Evolutionary conservation across 2,797 vertebrate species (phyloP).

Genomic region (Spinus olivaceus): DNA sequence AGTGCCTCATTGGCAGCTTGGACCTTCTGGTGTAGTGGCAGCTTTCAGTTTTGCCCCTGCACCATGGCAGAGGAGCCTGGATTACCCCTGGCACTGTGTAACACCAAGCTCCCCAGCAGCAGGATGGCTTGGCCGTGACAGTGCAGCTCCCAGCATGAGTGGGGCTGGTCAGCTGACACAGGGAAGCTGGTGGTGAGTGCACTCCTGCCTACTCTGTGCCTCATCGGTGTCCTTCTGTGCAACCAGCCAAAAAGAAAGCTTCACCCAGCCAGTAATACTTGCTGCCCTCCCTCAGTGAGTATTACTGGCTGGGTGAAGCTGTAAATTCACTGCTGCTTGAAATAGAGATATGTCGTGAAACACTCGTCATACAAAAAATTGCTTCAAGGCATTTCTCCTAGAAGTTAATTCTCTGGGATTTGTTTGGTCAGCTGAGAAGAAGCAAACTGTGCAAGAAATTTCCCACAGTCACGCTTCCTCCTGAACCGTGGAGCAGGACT

Average conservation of each 20-base stretch:
- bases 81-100: not conserved
- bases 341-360: not conserved
- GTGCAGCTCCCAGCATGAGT: accelerated
- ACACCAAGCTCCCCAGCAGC: accelerated
- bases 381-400: constrained; percentile 1
- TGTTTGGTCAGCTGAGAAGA: not conserved
- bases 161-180: not conserved
- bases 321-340: not conserved
- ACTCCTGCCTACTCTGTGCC: accelerated
- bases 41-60: not conserved
- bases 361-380: not conserved
- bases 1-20: not conserved
- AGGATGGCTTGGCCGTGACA: not conserved
- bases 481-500: not conserved
- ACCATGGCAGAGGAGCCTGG: not conserved
- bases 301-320: too few relatives aligned
- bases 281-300: not conserved
- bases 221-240: not conserved
- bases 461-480: not conserved
- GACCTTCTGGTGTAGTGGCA: accelerated
- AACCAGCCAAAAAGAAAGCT: not conserved
- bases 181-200: not conserved
- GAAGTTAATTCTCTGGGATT: constrained; percentile 3
- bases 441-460: not conserved
- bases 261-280: not conserved